Evolutionary conservation across 2,113 vertebrate genomes (phyloP).

Genomic region (Oreocharis arfaki): DNA sequence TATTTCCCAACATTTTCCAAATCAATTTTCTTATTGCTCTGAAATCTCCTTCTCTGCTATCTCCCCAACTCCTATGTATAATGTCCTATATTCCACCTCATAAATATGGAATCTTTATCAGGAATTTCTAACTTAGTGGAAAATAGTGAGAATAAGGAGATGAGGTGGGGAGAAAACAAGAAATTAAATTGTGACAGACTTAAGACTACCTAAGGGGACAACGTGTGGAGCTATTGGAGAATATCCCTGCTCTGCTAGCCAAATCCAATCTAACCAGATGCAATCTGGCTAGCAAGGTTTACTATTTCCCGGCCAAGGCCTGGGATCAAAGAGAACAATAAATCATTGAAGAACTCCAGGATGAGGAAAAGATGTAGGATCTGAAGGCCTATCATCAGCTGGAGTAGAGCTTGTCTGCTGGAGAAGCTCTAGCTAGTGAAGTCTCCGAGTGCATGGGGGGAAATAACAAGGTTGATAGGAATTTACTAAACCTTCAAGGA

Average conservation of each 20-base stretch:
- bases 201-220: neutral
- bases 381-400: neutral
- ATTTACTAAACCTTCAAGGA: neutral
- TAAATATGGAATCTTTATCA: neutral
- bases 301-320: neutral
- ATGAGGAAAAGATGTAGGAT: neutral
- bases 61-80: neutral
- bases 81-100: neutral
- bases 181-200: neutral
- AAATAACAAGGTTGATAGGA: neutral
- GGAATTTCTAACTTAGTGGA: neutral
- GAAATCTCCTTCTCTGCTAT: neutral
- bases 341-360: neutral
- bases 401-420: neutral
- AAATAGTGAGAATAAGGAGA: neutral
- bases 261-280: neutral
- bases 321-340: neutral
- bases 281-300: neutral
- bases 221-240: fast-evolving
- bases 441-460: neutral
- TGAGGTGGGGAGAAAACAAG: neutral
- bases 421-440: neutral
- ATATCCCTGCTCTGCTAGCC: neutral
- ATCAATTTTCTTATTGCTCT: neutral
- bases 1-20: neutral